A percentile compares a stretch with the other conserved stretches of the same genome.
These are phyloP conservation scores for Trichogramma pretiosum DNA, from an alignment of 1,140 invertebrate species.

Conservation along the genomic window DNA sequence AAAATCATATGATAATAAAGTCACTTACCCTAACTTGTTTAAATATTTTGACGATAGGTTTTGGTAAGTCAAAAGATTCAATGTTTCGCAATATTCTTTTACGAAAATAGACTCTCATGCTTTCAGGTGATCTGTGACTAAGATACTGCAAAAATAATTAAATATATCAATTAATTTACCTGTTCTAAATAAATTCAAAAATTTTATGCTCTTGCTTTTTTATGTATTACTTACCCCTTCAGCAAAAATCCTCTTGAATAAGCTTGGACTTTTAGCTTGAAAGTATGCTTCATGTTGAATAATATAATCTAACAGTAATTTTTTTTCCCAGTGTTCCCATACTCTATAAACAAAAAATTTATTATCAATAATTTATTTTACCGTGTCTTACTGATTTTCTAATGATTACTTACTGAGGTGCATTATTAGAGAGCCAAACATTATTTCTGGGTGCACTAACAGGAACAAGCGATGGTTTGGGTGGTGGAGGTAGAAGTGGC, in stretches of 20 bases:
- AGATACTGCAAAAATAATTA: slow-evolving; percentile 11
- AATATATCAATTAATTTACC: too few species aligned
- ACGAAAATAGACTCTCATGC: slow-evolving; percentile 13
- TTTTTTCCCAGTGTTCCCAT: slow-evolving; percentile 15
- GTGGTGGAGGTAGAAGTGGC: too few species aligned
- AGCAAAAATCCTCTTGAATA: slow-evolving; percentile 9
- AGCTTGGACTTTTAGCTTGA: slow-evolving; percentile 6
- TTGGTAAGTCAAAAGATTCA: slow-evolving; percentile 12
- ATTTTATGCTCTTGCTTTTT: background rate
- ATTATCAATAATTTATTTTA: too few species aligned
- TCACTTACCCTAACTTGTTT: slow-evolving; percentile 6
- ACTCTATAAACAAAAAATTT: background rate
- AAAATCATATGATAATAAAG: too few species aligned
- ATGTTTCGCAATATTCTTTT: slow-evolving; percentile 5
- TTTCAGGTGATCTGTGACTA: slow-evolving; percentile 9
- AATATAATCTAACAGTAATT: slow-evolving; percentile 11
- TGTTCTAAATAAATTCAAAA: too few species aligned
- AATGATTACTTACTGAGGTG: too few species aligned
- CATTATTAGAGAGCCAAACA: too few species aligned
- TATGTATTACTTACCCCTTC: slow-evolving; percentile 13
- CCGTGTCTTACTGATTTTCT: too few species aligned
- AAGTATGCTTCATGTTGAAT: slow-evolving; percentile 8
- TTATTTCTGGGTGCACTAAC: too few species aligned
- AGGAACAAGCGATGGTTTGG: too few species aligned
- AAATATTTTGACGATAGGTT: slow-evolving; percentile 5